A percentile compares a stretch with the other conserved stretches of the same genome.
These are phyloP conservation scores for Trissolcus basalis DNA, from an alignment of 1,140 invertebrate species.

Conservation along the genomic window DNA sequence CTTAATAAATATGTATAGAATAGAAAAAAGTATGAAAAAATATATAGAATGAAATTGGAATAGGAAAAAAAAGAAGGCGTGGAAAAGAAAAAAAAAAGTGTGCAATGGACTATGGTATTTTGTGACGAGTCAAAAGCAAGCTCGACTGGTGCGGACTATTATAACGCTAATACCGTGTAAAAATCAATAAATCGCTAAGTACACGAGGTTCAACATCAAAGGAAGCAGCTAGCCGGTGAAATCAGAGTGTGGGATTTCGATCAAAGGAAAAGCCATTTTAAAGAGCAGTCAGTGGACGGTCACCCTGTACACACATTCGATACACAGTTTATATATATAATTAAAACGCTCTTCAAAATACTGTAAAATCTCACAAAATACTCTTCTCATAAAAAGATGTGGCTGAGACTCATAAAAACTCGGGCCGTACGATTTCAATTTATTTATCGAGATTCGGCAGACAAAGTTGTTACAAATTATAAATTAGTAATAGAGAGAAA, in stretches of 20 bases:
- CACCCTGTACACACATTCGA: conserved; percentile 71
- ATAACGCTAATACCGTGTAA: conserved; percentile 58
- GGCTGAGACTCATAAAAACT: conserved; percentile 68
- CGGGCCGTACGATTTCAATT: conserved; percentile 62
- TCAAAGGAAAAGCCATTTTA: conserved; percentile 65
- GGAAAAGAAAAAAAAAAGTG: background rate
- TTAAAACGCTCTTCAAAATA: conserved; percentile 75
- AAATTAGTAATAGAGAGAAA: conserved; percentile 19
- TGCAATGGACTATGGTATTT: conserved; percentile 26
- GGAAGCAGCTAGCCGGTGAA: conserved; percentile 58
- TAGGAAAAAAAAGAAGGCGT: background rate
- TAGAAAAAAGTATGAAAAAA: background rate
- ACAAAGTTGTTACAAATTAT: conserved; percentile 58
- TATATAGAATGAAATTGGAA: background rate
- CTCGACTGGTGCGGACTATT: conserved; percentile 44
- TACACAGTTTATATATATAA: conserved; percentile 69
- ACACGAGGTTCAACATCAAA: conserved; percentile 57
- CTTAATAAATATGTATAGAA: no score
- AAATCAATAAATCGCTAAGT: conserved; percentile 60
- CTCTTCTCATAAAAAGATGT: conserved; percentile 71
- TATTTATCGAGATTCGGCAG: conserved; percentile 64
- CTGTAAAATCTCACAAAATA: conserved; percentile 76
- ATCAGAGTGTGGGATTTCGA: conserved; percentile 64
- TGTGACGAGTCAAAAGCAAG: conserved; percentile 43
- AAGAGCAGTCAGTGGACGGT: conserved; percentile 70